Base-by-base conservation (phyloP, 2,113 vertebrate species). In the Phainopepla nitens region DNA sequence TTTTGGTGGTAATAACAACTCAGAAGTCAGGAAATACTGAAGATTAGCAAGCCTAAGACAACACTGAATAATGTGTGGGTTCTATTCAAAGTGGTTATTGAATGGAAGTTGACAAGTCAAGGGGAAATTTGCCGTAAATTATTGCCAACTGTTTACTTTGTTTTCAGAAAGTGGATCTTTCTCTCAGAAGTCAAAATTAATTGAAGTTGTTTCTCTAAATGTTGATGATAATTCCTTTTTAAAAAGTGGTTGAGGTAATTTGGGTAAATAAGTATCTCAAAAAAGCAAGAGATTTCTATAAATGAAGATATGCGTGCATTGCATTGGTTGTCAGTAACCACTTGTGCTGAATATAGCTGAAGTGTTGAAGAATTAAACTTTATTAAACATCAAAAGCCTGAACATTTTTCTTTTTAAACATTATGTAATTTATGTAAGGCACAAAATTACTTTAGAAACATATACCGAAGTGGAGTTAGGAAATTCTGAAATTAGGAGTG, bases 11-110 rank as follows among this genome's bases (percentile, higher is more conserved):
- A 83, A 47, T 23, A 89, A 71, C 71, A 70, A 73, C 49, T 93
- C 45, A 85, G 68, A 82, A 92, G 73, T 90, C 68, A 71, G 64
- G 79, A 95, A 93, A 88, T 86, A 65, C 64, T 11, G 19, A 86
- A 87, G 51, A 88, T 97, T 81, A 90, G 76, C 65, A 78, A 81
- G 58, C 24, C 47, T 56, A 66, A 92, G 60, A 90, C 47, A 93
- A 90, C 49, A 54, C 77, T 94, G 91, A 93, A 88, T 90, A 76
- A 88, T 86, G 71, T 62, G 91, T 94, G 82, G 39, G 28, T 75
- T 86, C 65, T 95, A 10, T 83, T 89, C 66, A 54, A 82, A 53
- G 49, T 15, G 11, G 73, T 73, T 95, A 88, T 87, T 3, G 1
- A 88, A 84, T 66, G 61, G 50, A 87, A 91, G 57, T 73, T 95